phyloP scores from a whole-genome alignment of 2,888 invertebrate species.

The Stenolophus ochropezus region DNA sequence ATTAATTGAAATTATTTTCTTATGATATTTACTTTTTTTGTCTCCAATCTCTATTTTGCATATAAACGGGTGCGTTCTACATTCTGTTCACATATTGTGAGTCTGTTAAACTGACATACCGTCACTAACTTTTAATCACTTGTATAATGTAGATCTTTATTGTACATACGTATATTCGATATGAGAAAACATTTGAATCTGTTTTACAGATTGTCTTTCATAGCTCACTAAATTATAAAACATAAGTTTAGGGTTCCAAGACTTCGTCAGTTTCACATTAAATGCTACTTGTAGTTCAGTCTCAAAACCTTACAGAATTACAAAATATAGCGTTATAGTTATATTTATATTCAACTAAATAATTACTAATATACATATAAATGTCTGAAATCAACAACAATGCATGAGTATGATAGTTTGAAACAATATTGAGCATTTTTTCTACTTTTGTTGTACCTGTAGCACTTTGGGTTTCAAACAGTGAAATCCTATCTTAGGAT shows the following conservation, averaged over 20 bases:
- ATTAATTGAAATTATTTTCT: too few species aligned
- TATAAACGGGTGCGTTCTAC: too few species aligned
- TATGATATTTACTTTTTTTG: too few species aligned
- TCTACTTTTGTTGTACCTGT: conserved; percentile 1
- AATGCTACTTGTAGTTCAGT: neutral
- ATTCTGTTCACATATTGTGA: neutral
- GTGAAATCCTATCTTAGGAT: neutral
- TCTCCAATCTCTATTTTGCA: too few species aligned
- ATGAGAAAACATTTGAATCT: neutral
- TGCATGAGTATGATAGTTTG: neutral
- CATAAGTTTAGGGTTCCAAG: neutral
- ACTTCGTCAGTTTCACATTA: neutral
- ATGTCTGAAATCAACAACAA: conserved; percentile 19
- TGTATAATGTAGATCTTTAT: neutral
- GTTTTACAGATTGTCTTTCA: conserved; percentile 21
- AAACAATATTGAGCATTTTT: conserved; percentile 18
- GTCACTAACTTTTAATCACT: neutral
- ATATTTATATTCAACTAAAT: neutral
- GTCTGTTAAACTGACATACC: neutral
- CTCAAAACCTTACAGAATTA: conserved; percentile 9
- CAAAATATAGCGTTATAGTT: neutral
- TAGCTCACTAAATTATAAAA: neutral
- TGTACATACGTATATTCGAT: neutral
- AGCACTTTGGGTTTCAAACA: neutral
- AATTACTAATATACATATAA: conserved; percentile 39